phyloP scores from a whole-genome alignment of 2,888 invertebrate genomes.

The Drosophila trichaetosa region DNA sequence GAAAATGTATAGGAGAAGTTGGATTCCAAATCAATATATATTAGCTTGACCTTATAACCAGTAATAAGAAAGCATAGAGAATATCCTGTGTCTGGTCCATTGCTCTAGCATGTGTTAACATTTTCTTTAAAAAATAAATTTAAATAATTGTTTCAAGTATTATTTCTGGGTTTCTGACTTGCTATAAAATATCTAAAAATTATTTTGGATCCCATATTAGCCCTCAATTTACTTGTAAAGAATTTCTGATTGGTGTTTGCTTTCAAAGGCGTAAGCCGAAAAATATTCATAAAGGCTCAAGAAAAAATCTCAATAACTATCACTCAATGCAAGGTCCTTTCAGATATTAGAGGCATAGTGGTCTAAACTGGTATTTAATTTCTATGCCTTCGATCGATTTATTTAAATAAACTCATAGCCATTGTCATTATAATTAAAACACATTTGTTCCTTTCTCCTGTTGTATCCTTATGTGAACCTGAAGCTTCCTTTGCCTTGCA shows the following conservation, averaged over 20 bases:
- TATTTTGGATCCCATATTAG: not conserved
- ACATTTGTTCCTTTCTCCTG: not conserved
- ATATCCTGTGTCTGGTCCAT: not conserved
- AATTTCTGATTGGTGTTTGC: not conserved
- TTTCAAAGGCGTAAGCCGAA: not conserved
- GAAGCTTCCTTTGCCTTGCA: not conserved
- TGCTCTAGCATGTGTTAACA: not conserved
- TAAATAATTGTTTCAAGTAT: not conserved
- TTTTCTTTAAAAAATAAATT: not conserved
- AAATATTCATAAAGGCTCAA: not conserved
- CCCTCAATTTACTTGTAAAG: not conserved
- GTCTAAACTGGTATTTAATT: not conserved
- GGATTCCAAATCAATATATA: not conserved
- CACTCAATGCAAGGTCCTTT: not conserved
- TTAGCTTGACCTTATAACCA: not conserved
- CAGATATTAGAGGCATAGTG: not conserved
- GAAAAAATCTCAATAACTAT: not conserved
- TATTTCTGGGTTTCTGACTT: not conserved
- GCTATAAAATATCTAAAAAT: not conserved
- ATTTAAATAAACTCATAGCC: not conserved
- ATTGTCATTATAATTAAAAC: not conserved
- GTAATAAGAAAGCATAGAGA: not conserved
- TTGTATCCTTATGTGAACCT: not conserved
- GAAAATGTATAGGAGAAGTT: constrained; percentile 58
- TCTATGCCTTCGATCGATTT: not conserved